Conservation (phyloP, 2,113 vertebrate species). For the Formicarius rufipectus region DNA sequence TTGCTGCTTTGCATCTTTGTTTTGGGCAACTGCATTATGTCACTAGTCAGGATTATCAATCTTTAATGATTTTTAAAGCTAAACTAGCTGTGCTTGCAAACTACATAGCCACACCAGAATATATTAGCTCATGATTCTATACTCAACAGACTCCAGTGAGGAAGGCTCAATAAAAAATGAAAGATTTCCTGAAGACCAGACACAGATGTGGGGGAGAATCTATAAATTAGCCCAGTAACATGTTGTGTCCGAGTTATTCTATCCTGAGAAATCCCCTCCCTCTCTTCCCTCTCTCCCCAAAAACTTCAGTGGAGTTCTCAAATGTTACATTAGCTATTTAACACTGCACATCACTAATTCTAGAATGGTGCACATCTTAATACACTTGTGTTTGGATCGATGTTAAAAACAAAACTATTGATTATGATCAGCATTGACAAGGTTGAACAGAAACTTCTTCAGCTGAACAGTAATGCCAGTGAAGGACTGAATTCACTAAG, state of each 20-base stretch:
- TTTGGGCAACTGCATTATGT: background rate
- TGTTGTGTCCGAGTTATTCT: background rate
- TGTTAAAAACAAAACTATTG: background rate
- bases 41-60: background rate
- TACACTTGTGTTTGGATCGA: accelerated
- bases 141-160: background rate
- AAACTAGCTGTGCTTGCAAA: background rate
- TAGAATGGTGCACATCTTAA: background rate
- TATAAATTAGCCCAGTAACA: background rate
- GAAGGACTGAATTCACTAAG: background rate
- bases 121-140: background rate
- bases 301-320: background rate
- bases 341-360: background rate
- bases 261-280: background rate
- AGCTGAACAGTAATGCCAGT: background rate
- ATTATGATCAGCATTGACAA: background rate
- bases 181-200: background rate
- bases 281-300: background rate
- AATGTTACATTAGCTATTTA: background rate
- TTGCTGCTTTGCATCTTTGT: background rate
- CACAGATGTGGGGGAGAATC: background rate
- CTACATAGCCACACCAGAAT: background rate
- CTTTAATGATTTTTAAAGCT: background rate
- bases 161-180: background rate
- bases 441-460: background rate